Base-by-base conservation (phyloP, 2,888 invertebrate genomes). In the Trachelus troglodyta region DNA sequence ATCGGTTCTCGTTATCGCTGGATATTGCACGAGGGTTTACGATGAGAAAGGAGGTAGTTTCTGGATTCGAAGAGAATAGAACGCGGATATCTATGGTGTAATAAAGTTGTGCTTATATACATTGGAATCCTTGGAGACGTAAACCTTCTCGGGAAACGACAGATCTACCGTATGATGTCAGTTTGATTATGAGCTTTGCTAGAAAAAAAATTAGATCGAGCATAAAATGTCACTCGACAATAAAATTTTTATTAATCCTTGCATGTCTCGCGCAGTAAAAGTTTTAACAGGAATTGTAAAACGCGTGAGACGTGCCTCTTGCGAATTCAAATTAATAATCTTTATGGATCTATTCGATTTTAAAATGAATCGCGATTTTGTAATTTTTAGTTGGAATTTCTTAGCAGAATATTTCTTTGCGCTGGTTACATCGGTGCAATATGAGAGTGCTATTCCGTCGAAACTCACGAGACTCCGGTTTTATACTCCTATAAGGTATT, bases 11-110 rank as follows among this genome's bases (percentile, higher is more conserved):
- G 81, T 81, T 82, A 82, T 81, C 82, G 77, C 75, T 79, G 79
- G 81, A 82, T 82, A 81, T 82, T 82, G 80, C 79, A 82, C 79
- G 81, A 79, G 77, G 79, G 79, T 81, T 81, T 82, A 81, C 77
- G 80, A 81, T 77, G 80, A 80, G 23, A 56, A 56, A 56, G 56
- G 23, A 56, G 23, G 23, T 56, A 56, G 56, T 56, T 56, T 23
- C 56, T 56, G 23, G 23, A 56, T 56, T 56, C 56, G 56, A 23
- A 56, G 9, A 56, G 56, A 56, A 23, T 56, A 56, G 23, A 56
- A 56, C 56, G 56, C 23, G 56, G 56, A 9, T 56, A 56, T 56
- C 23, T 56, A 56, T 23, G 23, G 56, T 56, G 56, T 56, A 56
- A 56, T 40, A 40, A 40, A 40, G 15, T 40, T 40, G 40, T 40